phyloP scores from a whole-genome alignment of 2,888 invertebrate species.

The Panorpa germanica region DNA sequence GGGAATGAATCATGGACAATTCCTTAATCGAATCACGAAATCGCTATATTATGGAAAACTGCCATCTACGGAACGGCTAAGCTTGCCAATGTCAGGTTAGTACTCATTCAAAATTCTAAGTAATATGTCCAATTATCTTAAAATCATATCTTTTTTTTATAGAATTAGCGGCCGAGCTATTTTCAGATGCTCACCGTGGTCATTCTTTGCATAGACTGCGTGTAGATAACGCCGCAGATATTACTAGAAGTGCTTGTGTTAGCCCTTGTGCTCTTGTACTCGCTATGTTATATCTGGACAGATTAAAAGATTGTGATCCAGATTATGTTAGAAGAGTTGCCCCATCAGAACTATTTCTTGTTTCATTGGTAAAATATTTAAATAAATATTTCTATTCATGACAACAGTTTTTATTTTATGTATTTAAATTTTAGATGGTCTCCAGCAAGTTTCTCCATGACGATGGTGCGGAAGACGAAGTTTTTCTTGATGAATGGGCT shows the following conservation, averaged over 20 bases:
- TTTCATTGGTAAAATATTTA: slow-evolving; percentile 58
- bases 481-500: slow-evolving; percentile 87
- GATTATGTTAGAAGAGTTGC: slow-evolving; percentile 66
- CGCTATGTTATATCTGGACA: slow-evolving; percentile 83
- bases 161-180: slow-evolving; percentile 72
- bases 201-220: slow-evolving; percentile 59
- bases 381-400: slow-evolving; percentile 1
- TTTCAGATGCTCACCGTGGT: slow-evolving; percentile 59
- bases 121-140: not conserved
- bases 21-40: slow-evolving; percentile 67
- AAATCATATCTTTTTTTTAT: slow-evolving; percentile 17
- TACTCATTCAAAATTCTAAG: slow-evolving; percentile 17
- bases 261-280: slow-evolving; percentile 86
- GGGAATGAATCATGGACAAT: slow-evolving; percentile 46
- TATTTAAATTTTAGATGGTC: slow-evolving; percentile 51
- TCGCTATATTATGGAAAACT: slow-evolving; percentile 75
- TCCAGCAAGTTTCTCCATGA: slow-evolving; percentile 92
- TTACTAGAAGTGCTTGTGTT: slow-evolving; percentile 63
- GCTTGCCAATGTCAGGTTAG: slow-evolving; percentile 64
- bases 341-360: slow-evolving; percentile 84
- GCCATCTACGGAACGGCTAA: slow-evolving; percentile 49
- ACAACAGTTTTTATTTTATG: slow-evolving; percentile 1
- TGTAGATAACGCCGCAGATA: slow-evolving; percentile 54
- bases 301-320: slow-evolving; percentile 63
- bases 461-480: slow-evolving; percentile 81